Evolutionary conservation across 2,888 invertebrate species (phyloP), one percentile per base, ranked within the genome.

Genomic region (Erynnis tages): DNA sequence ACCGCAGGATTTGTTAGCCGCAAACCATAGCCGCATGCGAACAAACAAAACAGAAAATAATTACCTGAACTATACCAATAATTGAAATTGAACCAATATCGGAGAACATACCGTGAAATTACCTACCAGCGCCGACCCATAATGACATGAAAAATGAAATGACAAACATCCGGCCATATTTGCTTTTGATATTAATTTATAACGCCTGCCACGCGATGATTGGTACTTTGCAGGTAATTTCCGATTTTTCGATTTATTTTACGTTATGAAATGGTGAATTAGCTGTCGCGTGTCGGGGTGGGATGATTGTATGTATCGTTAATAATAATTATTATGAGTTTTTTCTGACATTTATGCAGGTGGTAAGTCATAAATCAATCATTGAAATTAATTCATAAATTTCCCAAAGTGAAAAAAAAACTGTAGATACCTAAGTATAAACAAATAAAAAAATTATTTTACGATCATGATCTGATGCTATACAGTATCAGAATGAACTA

Each of bases 151-250:
- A 46, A 41, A 25, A 32, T 32, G 7, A 41, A 49, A 49, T 43
- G 49, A 50, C 41, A 50, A 11, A 50, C 41, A 50, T 50, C 49
- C 49, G 41, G 49, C 41, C 11, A 34, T 35, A 25, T 41, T 41
- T 50, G 27, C 34, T 50, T 40, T 30, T 30, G 30, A 23, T 41
- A 41, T 49, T 49, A 49, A 49, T 49, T 40, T 41, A 11, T 23
- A 49, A 40, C 23, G 30, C 48, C 32, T 16, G 48, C 32, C 48
- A 49, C 40, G 29, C 29, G 40, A 23, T 49, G 48, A 49, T 40
- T 49, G 32, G 3, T 32, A 13, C 30, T 49, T 49, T 34, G 40
- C 8, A 49, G 40, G 16, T n/a, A 49, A 49, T 49, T 48, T 48
- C 30, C 48, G 48, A 48, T 43, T 45, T 46, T 43, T 43, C 43